These are phyloP conservation scores for Sipha flava DNA, from an alignment of 1,140 invertebrate species.

Conservation along the genomic window DNA sequence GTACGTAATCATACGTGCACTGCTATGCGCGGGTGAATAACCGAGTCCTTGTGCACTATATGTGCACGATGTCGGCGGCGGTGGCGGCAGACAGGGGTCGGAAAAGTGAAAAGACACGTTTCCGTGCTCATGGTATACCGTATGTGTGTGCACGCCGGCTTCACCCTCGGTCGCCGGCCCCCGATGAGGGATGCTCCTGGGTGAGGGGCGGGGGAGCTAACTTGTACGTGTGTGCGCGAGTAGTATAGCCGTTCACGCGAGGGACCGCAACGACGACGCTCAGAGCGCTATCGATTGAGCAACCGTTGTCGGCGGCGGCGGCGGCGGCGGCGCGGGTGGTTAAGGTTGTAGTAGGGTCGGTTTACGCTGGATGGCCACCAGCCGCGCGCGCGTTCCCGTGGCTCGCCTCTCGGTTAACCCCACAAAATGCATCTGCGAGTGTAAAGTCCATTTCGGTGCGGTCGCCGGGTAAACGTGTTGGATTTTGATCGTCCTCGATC, in stretches of 20 bases:
- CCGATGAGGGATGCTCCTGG: too few relatives aligned
- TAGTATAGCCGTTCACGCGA: not conserved
- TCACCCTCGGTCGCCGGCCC: too few relatives aligned
- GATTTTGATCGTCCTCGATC: not conserved
- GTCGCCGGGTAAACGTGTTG: constrained; percentile 22
- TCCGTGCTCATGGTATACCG: not conserved
- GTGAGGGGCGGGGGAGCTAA: not conserved
- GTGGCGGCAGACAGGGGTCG: not conserved
- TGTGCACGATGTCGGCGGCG: not conserved
- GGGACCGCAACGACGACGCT: not conserved
- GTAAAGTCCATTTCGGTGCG: constrained; percentile 11
- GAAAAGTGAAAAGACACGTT: not conserved
- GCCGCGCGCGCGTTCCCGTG: not conserved
- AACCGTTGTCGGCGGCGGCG: not conserved
- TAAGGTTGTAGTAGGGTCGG: not conserved
- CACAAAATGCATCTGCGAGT: not conserved
- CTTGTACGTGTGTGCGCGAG: too few relatives aligned
- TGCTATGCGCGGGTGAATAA: not conserved
- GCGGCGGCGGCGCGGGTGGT: not conserved
- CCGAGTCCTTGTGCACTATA: not conserved
- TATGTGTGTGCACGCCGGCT: too few relatives aligned
- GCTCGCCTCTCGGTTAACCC: not conserved
- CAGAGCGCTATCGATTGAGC: constrained; percentile 19
- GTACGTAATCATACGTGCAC: not conserved
- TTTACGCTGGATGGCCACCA: not conserved